phyloP scores from a whole-genome alignment of 23 tunicate species.

The Botrylloides violaceus region DNA sequence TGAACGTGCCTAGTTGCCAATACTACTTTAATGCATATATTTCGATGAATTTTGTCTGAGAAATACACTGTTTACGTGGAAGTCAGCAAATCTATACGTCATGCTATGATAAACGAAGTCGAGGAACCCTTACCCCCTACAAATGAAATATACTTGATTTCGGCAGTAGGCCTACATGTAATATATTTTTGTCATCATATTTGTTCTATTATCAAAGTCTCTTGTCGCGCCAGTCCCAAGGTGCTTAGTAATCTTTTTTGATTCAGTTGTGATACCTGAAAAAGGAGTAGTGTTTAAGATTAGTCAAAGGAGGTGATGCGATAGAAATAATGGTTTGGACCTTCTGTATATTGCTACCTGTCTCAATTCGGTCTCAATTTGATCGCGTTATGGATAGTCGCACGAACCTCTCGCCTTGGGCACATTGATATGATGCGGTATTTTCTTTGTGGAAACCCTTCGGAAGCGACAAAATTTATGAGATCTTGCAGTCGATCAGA shows the following conservation, averaged over 20 bases:
- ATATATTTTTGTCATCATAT: constrained; percentile 1
- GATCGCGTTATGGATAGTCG: neutral
- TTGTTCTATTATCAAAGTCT: constrained; percentile 1
- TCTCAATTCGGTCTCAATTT: neutral
- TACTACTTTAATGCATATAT: no score
- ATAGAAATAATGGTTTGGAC: no score
- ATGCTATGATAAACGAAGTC: no score
- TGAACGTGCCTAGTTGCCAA: no score
- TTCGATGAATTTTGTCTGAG: no score
- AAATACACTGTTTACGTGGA: no score
- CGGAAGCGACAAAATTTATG: constrained; percentile 3
- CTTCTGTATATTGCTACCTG: neutral
- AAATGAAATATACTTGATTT: no score
- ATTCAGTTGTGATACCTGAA: neutral
- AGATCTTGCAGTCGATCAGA: neutral
- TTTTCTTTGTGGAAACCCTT: constrained; percentile 13
- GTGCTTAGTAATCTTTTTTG: constrained; percentile 7
- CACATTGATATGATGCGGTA: constrained; percentile 14
- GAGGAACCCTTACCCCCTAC: no score
- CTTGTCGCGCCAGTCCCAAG: constrained; percentile 13
- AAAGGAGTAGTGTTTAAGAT: no score
- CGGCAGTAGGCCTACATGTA: no score
- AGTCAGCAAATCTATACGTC: no score
- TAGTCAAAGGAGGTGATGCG: no score
- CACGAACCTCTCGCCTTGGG: constrained; percentile 11